Evolutionary conservation across 2,113 vertebrate species (phyloP).

Genomic region (Zosterops japonicus): DNA sequence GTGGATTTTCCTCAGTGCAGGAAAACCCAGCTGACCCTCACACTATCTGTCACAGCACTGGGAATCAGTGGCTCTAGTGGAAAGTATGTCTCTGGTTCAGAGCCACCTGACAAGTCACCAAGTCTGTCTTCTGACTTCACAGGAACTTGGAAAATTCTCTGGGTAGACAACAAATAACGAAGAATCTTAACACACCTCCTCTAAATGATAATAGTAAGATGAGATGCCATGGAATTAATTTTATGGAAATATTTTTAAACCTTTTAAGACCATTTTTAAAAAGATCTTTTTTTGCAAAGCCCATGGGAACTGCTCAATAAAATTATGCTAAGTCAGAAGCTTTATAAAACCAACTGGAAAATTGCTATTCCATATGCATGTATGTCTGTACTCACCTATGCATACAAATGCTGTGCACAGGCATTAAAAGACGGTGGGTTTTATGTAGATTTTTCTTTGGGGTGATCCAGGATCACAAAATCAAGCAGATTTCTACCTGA

Average conservation of each 20-base stretch:
- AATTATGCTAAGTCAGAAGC: neutral
- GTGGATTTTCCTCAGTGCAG: neutral
- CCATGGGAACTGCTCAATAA: neutral
- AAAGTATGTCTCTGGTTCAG: neutral
- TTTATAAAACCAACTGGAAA: neutral
- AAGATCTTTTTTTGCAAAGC: neutral
- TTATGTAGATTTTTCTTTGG: neutral
- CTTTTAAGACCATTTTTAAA: neutral
- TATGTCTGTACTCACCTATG: neutral
- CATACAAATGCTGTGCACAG: neutral
- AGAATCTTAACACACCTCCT: neutral
- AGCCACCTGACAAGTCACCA: neutral
- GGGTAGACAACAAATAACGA: neutral
- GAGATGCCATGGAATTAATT: neutral
- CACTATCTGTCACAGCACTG: neutral
- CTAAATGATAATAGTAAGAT: neutral
- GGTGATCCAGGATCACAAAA: neutral
- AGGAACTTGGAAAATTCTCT: neutral
- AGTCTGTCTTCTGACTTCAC: neutral
- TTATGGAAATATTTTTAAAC: neutral
- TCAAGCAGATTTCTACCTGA: neutral
- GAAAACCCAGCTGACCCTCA: neutral
- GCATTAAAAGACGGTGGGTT: neutral
- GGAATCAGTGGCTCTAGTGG: neutral
- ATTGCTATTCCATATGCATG: neutral